These are phyloP conservation scores for Proterorhinus semilunaris DNA, from an alignment of 2,113 vertebrate genomes.

Conservation along the genomic window DNA sequence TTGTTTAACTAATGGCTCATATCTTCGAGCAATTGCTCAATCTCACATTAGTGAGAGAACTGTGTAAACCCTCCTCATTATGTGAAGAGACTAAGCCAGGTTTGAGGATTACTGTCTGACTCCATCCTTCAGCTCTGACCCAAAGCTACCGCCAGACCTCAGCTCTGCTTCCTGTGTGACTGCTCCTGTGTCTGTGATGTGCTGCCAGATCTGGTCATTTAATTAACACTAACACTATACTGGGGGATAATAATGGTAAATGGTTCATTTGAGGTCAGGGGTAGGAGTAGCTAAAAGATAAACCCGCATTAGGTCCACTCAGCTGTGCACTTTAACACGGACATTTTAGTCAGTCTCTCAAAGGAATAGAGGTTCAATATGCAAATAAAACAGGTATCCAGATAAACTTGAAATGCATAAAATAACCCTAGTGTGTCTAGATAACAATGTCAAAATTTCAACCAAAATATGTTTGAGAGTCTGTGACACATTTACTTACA, in stretches of 20 bases:
- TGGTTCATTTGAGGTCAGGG: no score
- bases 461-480: not conserved
- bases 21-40: not conserved
- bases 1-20: not conserved
- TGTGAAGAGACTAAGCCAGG: constrained; percentile 21
- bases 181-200: constrained; percentile 18
- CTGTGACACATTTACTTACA: not conserved
- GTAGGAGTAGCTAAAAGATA: no score
- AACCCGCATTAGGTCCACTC: no score
- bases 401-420: not conserved
- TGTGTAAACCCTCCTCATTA: not conserved
- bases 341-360: no score
- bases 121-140: constrained; percentile 38
- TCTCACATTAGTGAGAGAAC: not conserved
- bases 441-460: not conserved
- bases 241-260: not conserved
- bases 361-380: no score
- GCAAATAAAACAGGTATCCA: no score
- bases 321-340: no score
- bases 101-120: constrained; percentile 55
- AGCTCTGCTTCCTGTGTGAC: constrained; percentile 13
- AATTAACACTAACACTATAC: not conserved
- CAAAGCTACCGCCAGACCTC: not conserved
- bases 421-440: not conserved
- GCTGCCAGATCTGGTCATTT: constrained; percentile 24